Conservation (phyloP, 2,888 invertebrate genomes). For the Catocala nupta region DNA sequence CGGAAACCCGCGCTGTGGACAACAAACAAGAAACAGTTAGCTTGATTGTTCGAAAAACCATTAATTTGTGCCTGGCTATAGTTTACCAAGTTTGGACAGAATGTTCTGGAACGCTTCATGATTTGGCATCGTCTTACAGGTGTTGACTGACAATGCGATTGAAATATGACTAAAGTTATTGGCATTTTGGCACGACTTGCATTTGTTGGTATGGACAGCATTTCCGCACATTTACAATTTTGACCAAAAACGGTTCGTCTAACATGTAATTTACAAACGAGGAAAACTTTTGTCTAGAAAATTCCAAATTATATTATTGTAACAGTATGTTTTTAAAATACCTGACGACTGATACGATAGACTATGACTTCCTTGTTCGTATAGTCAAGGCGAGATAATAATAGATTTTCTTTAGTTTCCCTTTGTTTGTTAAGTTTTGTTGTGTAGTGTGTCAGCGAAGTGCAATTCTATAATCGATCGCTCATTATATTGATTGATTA, state of each 20-base stretch:
- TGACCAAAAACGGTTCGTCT: too few relatives aligned
- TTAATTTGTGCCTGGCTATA: too few relatives aligned
- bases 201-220: too few relatives aligned
- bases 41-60: not conserved
- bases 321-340: too few relatives aligned
- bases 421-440: constrained; percentile 1
- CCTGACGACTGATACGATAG: too few relatives aligned
- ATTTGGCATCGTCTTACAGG: not conserved
- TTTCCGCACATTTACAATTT: too few relatives aligned
- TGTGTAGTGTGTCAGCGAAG: not conserved
- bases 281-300: too few relatives aligned
- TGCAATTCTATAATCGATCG: constrained; percentile 28
- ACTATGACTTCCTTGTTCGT: not conserved
- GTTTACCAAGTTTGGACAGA: too few relatives aligned
- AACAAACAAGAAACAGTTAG: constrained; percentile 32
- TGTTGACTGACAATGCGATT: constrained; percentile 1
- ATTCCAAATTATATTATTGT: too few relatives aligned
- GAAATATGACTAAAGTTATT: not conserved
- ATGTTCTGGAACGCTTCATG: too few relatives aligned
- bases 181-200: not conserved
- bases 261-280: too few relatives aligned
- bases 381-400: constrained; percentile 4
- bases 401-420: not conserved
- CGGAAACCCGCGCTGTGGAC: constrained; percentile 89
- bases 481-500: constrained; percentile 20